Evolutionary conservation across 2,888 invertebrate species (phyloP), one percentile per base, ranked within the genome.

Genomic region (Sinopyrophorus schimmeli): DNA sequence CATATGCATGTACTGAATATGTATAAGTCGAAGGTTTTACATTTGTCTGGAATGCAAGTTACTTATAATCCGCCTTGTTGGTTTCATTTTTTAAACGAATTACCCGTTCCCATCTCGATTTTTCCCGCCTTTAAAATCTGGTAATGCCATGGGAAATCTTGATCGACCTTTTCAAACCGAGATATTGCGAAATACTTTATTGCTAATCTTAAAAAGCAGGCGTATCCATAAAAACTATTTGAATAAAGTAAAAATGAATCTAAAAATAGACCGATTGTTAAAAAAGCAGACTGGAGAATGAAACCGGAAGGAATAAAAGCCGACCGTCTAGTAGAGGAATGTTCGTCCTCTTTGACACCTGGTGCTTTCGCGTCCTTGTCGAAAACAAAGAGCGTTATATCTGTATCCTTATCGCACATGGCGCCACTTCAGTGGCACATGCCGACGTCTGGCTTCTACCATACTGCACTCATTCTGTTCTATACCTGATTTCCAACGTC

Each of bases 391-490:
- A 44, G 24, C 15, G 31, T 11, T 14, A 12, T 41, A 30, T 21
- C 12, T 21, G 17, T 28, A 30, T 46, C 44, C 20, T 38, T 30
- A 23, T 46, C 44, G 44, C 31, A 46, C 44, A 23, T 38, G 44
- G 44, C 44, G 44, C 44, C 52, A 43, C 27, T 35, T 35, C 27
- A 34, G 27, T 34, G 34, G 34, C 27, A 43, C 34, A 43, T 34
- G 43, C 43, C 43, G 43, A 43, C 43, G 43, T 43, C 43, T 43
- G 43, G 43, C 43, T 43, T 35, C 43, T 43, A 17, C 35, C 31
- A 14, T 28, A 14, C 32, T 39, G 17, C 26, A 16, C n/a, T 17
- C 17, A 20, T 27, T 35, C 35, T 10, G 23, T 32, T 20, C 18
- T 35, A 34, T 43, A 43, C 43, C 43, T 43, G 43, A 43, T 35